These are phyloP conservation scores for Anabacerthia variegaticeps DNA, from an alignment of 2,797 vertebrate genomes.

Conservation along the genomic window DNA sequence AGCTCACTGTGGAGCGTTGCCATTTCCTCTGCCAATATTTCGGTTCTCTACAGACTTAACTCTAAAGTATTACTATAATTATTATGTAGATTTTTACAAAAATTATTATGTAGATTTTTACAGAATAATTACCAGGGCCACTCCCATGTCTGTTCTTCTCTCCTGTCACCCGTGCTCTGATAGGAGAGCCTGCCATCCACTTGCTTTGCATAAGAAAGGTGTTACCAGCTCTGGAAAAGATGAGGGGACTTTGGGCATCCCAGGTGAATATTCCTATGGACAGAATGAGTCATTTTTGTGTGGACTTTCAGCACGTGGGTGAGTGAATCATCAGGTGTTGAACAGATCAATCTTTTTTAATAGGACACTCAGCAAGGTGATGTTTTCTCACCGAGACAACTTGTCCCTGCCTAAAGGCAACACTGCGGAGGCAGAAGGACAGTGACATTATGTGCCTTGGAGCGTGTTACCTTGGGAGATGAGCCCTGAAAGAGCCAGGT, in stretches of 20 bases:
- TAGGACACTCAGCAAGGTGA: background rate
- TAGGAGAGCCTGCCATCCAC: background rate
- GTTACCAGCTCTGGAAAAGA: conserved; percentile 51
- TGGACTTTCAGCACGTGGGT: conserved; percentile 52
- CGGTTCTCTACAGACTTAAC: background rate
- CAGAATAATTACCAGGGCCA: background rate
- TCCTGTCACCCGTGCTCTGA: accelerated
- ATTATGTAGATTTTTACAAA: background rate
- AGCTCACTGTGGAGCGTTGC: accelerated
- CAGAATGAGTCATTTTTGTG: conserved; percentile 51
- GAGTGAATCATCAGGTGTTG: conserved; percentile 66
- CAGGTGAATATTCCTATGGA: conserved; percentile 42
- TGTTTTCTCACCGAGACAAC: background rate
- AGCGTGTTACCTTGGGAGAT: background rate
- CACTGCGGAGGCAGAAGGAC: background rate
- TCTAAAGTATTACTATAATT: background rate
- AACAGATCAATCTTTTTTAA: conserved; percentile 52
- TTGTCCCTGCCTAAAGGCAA: background rate
- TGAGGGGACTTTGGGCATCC: conserved; percentile 47
- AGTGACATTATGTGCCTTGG: accelerated
- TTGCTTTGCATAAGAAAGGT: background rate
- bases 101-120: background rate
- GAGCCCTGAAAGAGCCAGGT: background rate
- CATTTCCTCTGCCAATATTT: background rate
- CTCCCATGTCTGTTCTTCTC: background rate